phyloP scores from a whole-genome alignment of 2,113 vertebrate genomes.

The Gymnorhina tibicen region DNA sequence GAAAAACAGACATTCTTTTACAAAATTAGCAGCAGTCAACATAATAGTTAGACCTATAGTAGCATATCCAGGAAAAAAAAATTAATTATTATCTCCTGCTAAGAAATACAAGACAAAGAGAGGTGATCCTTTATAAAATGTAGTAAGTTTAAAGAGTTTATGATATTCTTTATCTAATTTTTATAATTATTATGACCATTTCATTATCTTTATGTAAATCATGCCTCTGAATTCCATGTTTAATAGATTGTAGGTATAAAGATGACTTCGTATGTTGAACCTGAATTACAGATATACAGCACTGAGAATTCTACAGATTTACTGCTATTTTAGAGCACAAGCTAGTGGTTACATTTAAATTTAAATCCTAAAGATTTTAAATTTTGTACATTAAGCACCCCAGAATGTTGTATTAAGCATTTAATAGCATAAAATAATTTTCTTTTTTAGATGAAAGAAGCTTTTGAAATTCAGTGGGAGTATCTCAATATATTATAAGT shows the following conservation, averaged over 20 bases:
- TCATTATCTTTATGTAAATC: background rate
- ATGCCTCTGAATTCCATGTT: background rate
- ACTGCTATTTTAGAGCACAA: background rate
- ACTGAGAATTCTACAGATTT: background rate
- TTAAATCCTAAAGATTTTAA: background rate
- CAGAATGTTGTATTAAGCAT: background rate
- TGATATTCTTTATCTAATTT: background rate
- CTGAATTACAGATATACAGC: background rate
- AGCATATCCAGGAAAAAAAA: background rate
- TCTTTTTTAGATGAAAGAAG: background rate
- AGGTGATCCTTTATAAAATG: background rate
- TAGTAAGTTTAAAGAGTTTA: background rate
- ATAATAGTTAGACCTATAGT: background rate
- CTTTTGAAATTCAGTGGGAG: slow-evolving; percentile 21
- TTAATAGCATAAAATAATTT: background rate
- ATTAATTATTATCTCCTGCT: background rate
- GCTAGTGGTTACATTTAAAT: background rate
- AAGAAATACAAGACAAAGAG: background rate
- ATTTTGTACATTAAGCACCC: background rate
- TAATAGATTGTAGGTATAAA: background rate
- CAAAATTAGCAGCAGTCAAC: background rate
- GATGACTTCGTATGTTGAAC: background rate
- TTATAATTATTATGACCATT: background rate
- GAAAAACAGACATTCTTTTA: background rate
- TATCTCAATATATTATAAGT: background rate